phyloP scores from a whole-genome alignment of 1,140 invertebrate species.

The Caenorhabditis remanei region DNA sequence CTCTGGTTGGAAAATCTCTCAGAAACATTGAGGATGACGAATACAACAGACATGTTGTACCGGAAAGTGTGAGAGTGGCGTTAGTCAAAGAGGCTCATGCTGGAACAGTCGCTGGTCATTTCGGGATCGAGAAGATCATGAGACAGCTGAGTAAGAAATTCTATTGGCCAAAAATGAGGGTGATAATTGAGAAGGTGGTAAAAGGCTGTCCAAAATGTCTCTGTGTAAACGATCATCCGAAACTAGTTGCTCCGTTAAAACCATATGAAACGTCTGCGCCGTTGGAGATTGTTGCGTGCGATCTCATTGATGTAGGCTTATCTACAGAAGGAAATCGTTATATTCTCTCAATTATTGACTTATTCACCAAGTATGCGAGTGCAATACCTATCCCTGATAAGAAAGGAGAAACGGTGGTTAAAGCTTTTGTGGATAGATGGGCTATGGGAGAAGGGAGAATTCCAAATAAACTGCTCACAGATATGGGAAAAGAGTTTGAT shows the following conservation, averaged over 20 bases:
- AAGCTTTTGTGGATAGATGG: too few species aligned
- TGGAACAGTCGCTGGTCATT: conserved; percentile 2
- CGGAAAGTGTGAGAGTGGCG: neutral
- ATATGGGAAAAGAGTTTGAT: too few species aligned
- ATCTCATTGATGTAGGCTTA: conserved; percentile 47
- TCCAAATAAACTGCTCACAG: too few species aligned
- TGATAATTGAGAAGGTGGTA: neutral
- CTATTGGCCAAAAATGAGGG: conserved; percentile 42
- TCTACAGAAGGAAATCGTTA: conserved; percentile 47
- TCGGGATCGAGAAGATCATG: neutral
- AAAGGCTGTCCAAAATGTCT: conserved; percentile 7
- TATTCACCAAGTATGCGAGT: conserved; percentile 29
- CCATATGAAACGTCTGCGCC: neutral
- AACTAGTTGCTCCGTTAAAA: neutral
- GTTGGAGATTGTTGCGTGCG: conserved; percentile 40
- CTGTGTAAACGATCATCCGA: neutral
- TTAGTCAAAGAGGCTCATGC: conserved; percentile 21
- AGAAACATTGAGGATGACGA: neutral
- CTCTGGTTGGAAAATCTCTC: neutral
- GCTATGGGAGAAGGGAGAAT: too few species aligned
- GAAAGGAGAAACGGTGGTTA: too few species aligned
- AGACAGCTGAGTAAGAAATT: neutral
- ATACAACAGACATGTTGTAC: neutral
- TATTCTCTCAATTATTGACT: conserved; percentile 41
- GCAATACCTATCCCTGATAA: conserved; percentile 35